Evolutionary conservation across 2,888 invertebrate genomes (phyloP).

Genomic region (Drosophila ochracea): DNA sequence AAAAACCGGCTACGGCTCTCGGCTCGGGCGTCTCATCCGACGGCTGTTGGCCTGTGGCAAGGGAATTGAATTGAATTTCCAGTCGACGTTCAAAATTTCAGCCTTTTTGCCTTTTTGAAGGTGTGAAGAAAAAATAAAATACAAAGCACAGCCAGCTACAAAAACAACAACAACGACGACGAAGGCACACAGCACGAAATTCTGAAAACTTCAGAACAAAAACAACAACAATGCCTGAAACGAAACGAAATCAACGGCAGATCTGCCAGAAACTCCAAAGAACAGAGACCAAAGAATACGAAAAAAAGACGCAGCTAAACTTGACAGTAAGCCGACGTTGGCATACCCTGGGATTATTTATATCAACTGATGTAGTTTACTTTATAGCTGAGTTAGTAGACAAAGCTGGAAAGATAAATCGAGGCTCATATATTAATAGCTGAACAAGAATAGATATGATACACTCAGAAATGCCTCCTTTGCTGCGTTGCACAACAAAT

Average conservation of each 20-base stretch:
- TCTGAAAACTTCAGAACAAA: conserved; percentile 70
- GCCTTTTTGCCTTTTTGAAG: conserved; percentile 73
- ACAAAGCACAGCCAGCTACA: conserved; percentile 64
- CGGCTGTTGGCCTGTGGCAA: conserved; percentile 55
- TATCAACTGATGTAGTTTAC: not conserved
- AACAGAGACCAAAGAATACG: conserved; percentile 20
- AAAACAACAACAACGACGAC: conserved; percentile 35
- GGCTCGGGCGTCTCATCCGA: conserved; percentile 34
- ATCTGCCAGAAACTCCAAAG: conserved; percentile 61
- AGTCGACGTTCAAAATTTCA: conserved; percentile 79
- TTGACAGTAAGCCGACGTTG: not conserved
- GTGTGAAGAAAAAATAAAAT: conserved; percentile 80
- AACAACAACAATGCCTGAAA: conserved; percentile 49
- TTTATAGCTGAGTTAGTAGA: not conserved
- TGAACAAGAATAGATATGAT: not conserved
- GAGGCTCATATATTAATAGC: not conserved
- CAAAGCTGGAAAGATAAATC: not conserved
- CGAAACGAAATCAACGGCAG: conserved; percentile 73
- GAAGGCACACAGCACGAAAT: conserved; percentile 73
- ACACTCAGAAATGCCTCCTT: not conserved
- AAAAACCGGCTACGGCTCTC: conserved; percentile 71
- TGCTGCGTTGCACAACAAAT: not conserved
- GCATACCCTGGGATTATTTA: not conserved
- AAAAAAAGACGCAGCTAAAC: not conserved
- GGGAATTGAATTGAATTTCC: conserved; percentile 82